Percentiles rank a stretch among this genome's conserved stretches.
Conservation (phyloP, 2,113 vertebrate species). For the Martes martes region DNA sequence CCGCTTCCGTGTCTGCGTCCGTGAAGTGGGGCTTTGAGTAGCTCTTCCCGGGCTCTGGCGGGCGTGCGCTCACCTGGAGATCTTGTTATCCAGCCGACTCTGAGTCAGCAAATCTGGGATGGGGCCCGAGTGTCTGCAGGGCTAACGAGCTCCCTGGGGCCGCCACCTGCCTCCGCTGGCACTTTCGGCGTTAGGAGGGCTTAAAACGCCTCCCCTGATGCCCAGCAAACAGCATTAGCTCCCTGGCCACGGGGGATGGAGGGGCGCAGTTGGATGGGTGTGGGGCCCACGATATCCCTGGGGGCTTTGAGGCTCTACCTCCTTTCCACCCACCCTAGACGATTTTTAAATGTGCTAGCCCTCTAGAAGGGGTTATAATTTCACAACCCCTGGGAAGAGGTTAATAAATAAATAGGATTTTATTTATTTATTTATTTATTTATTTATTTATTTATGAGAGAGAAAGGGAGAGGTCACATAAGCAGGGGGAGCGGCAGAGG, state of each 20-base stretch:
- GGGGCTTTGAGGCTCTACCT: neutral
- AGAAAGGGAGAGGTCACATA: neutral
- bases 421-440: too few relatives aligned
- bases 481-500: neutral
- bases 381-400: neutral
- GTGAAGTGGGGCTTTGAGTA: neutral
- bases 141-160: neutral
- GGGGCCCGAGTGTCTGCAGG: neutral
- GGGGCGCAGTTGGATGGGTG: neutral
- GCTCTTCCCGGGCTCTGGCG: neutral
- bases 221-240: neutral
- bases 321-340: neutral
- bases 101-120: neutral
- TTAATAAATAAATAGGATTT: too few relatives aligned
- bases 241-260: accelerated
- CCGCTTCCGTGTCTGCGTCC: neutral
- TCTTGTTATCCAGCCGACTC: neutral
- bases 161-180: accelerated
- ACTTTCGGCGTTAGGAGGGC: neutral
- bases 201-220: neutral
- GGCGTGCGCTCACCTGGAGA: neutral
- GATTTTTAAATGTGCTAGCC: neutral
- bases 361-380: neutral
- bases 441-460: too few relatives aligned
- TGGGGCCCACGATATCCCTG: too few relatives aligned